Evolutionary conservation across 2,888 invertebrate genomes (phyloP), one percentile per base, ranked within the genome.

Genomic region (Leptopilina myrica): DNA sequence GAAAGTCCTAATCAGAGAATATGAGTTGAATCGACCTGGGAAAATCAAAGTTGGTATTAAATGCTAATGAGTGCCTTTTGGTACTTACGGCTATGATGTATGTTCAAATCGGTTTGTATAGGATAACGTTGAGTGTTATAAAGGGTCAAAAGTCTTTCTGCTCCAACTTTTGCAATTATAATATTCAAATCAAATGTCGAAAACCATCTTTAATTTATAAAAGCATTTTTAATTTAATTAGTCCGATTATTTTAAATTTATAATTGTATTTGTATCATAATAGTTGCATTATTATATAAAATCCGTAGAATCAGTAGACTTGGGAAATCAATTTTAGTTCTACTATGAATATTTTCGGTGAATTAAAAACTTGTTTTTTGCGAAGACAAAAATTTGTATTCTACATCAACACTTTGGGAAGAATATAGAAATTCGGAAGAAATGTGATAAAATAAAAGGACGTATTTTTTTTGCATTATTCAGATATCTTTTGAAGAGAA

Each of bases 41-140:
- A 87, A 89, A 89, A 90, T 89, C 90, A 89, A 88, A 89, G 86
- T 88, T 87, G 85, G 89, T 85, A 90, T 89, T 88, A 89, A 90
- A 90, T 88, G 88, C 87, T 88, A 87, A 88, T 88, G 88, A 89
- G 89, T 86, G 85, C 62, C 59, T 62, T 53, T 84, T 85, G 69
- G 69, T 87, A 88, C 87, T 87, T 85, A 85, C 82, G 83, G 79
- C 80, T 80, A 84, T 86, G 87, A 88, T 85, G 85, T 88, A 86
- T 85, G 85, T 81, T 84, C 84, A 85, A 87, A 87, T 87, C 87
- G 87, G 85, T 82, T 84, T 81, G 80, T 82, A 84, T 80, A 83
- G 84, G 80, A 46, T 83, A 81, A 78, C 49, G 53, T 56, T 14
- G 56, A 73, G 73, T 73, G 56, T 73, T n/a, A 73, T 73, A 43